Percentiles rank a stretch among this genome's conserved stretches.
Conservation (phyloP, 2,113 vertebrate genomes). For the Coptodon bakossiorum region DNA sequence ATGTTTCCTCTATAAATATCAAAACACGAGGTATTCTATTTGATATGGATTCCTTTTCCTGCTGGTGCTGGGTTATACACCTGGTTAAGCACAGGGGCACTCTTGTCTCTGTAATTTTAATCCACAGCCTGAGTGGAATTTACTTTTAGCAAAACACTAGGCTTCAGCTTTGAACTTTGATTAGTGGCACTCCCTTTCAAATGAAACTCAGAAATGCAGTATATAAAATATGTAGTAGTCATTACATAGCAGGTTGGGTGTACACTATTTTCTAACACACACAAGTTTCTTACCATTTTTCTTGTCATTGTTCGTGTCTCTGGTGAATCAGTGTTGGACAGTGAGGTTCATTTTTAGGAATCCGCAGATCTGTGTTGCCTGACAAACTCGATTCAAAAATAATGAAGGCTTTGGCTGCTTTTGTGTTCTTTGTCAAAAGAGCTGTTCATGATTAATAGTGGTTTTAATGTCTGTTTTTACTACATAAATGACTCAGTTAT, state of each 20-base stretch:
- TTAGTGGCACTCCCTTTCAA: slow-evolving; percentile 1
- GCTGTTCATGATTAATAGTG: slow-evolving; percentile 45
- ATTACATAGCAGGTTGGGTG: neutral
- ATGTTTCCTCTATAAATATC: slow-evolving; percentile 19
- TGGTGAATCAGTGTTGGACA: neutral
- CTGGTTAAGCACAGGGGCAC: neutral
- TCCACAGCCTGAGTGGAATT: slow-evolving; percentile 4
- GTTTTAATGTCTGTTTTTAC: slow-evolving; percentile 51
- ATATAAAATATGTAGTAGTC: neutral
- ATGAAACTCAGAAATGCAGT: neutral
- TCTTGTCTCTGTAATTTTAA: slow-evolving; percentile 15
- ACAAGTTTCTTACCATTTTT: neutral
- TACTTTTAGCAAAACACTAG: neutral
- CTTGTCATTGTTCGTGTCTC: neutral
- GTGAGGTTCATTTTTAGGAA: slow-evolving; percentile 36
- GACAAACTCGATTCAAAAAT: slow-evolving; percentile 26
- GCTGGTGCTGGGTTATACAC: neutral
- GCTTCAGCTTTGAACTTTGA: slow-evolving; percentile 21
- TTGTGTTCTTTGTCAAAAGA: slow-evolving; percentile 39
- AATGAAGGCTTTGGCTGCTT: slow-evolving; percentile 28
- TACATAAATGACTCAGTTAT: slow-evolving; percentile 40
- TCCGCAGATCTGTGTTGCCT: slow-evolving; percentile 20
- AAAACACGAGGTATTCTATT: slow-evolving; percentile 35
- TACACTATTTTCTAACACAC: neutral
- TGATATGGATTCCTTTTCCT: slow-evolving; percentile 24